Evolutionary conservation across 2,113 vertebrate species (phyloP), one percentile per base, ranked within the genome.

Genomic region (Engraulis encrasicolus): DNA sequence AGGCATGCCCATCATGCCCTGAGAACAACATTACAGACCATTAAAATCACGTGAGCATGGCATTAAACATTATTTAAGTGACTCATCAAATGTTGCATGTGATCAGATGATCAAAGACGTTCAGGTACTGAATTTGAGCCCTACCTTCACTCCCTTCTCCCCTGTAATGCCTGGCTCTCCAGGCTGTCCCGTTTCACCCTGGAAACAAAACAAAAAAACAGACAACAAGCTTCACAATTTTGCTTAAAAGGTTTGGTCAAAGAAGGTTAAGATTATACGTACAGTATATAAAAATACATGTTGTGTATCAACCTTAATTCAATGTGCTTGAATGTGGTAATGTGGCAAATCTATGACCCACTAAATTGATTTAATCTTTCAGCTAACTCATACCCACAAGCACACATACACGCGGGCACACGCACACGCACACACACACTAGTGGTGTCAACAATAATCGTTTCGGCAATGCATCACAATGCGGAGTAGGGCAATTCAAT

Each of bases 91-190:
- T n/a, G n/a, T n/a, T n/a, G n/a, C n/a, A 9, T 45, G 40, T 45
- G 40, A 45, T 45, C 40, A 45, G 9, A 45, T 45, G 17, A 66
- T 78, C 19, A 52, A 52, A 78, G 27, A 18, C 37, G 23, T 34
- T 31, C 19, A n/a, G n/a, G n/a, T n/a, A n/a, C 1, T 48, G 23
- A 40, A 37, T 19, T 20, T 31, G 20, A 2, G 1, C 37, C 79
- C 80, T 87, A 98, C 97, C 95, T 97, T 97, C 37, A 94, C 89
- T 89, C 96, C 97, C 85, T 92, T 96, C 82, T 91, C 90, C 0
- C 97, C 96, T 0, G 74, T 79, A 58, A 95, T 92, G 80, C 96
- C 97, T 1, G 87, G 6, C 82, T 89, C 86, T 1, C 97, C 97
- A 37, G 90, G 82, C 58, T 96, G 95, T 38, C 97, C 96, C 74